Percentiles rank a stretch among this genome's conserved stretches.
Evolutionary conservation across 2,113 vertebrate genomes (phyloP).

Genomic region (Antigone vipio): DNA sequence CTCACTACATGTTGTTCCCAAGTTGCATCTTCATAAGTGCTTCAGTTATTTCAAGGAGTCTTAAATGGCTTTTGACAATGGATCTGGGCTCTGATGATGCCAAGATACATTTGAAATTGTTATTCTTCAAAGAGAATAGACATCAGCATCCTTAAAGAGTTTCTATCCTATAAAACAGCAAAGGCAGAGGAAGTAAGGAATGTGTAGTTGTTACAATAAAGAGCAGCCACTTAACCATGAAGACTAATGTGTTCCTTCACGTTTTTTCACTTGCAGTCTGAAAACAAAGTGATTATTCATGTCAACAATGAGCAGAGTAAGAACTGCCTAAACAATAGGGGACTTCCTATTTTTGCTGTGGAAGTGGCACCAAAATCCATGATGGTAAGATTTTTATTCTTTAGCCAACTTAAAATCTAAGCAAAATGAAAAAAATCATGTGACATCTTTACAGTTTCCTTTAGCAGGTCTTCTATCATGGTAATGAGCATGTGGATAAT

Average conservation of each 20-base stretch:
- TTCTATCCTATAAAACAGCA: background rate
- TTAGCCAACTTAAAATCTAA: background rate
- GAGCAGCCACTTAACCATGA: background rate
- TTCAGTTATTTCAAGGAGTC: background rate
- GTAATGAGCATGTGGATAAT: background rate
- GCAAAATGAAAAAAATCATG: background rate
- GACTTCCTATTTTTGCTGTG: conserved; percentile 86
- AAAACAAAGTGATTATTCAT: conserved; percentile 86
- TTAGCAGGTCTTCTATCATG: background rate
- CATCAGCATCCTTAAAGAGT: background rate
- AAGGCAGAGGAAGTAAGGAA: background rate
- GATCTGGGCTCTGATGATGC: background rate
- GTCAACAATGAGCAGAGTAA: conserved; percentile 88
- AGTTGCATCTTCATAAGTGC: fast-evolving
- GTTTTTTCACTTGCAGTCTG: conserved; percentile 76
- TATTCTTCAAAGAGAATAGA: background rate
- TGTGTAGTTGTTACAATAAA: background rate
- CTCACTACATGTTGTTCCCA: background rate
- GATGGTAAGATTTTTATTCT: conserved; percentile 74
- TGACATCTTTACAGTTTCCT: background rate
- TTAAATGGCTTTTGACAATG: background rate
- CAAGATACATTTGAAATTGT: background rate
- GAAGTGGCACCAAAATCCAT: conserved; percentile 87
- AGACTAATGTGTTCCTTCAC: background rate
- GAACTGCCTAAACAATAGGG: conserved; percentile 87